Evolutionary conservation across 2,113 vertebrate species (phyloP), one percentile per base, ranked within the genome.

Genomic region (Lampris incognitus): DNA sequence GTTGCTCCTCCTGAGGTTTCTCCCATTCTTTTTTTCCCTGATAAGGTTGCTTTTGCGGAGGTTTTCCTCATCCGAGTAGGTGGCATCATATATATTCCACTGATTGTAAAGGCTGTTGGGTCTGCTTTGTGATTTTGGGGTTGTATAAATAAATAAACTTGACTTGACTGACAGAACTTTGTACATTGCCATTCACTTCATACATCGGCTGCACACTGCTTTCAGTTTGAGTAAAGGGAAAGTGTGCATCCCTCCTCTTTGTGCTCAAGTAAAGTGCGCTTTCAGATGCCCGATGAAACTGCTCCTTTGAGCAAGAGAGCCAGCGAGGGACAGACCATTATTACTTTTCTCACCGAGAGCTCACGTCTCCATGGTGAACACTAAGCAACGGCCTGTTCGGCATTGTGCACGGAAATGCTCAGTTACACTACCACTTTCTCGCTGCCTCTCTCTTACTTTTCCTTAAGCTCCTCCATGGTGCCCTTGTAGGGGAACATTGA

Each of bases 401-500:
- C 76, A 71, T 76, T 79, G 76, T 83, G 84, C 73, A 46, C 63
- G 60, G 1, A 58, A 68, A 69, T 62, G 66, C 67, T 10, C 1
- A 58, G 50, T 66, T 78, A 74, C 41, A 44, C 24, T 24, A 24
- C 24, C 24, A 24, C 24, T 24, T 24, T 24, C 24, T 24, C 59
- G 40, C 51, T 72, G 7, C 50, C 58, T 64, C 75, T 79, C 78
- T 75, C 95, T 88, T 96, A 99, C 98, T 98, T 98, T 91, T 98
- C 95, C 85, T 98, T 99, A 90, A 99, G 97, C 83, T 99, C 97
- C 56, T 99, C 97, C 0, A 94, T 96, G 66, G 97, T 97, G 73
- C 98, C 98, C 38, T 97, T 98, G 82, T 99, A 98, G 2, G 98
- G 98, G 73, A 99, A 99, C 96, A 98, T 98, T 0, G 97, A 97